Percentiles rank a stretch among this genome's conserved stretches.
These are phyloP conservation scores for Tenrec ecaudatus DNA, from an alignment of 2,113 vertebrate genomes.

Conservation along the genomic window DNA sequence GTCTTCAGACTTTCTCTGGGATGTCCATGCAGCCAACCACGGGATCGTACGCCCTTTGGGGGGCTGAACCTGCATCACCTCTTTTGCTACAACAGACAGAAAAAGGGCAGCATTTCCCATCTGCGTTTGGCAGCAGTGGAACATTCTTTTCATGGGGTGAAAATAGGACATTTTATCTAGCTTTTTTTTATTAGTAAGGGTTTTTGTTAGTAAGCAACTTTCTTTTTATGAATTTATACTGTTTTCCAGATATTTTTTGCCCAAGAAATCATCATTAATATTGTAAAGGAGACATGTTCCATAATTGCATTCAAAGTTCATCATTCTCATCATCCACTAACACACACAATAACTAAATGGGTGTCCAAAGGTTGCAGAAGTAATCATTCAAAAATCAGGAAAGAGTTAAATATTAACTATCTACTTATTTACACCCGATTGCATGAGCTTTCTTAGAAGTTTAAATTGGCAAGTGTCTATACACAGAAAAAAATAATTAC, in stretches of 20 bases:
- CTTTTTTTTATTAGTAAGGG: background rate
- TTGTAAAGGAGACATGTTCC: background rate
- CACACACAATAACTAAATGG: constrained; percentile 3
- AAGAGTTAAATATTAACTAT: constrained; percentile 5
- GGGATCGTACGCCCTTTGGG: background rate
- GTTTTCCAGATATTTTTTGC: constrained; percentile 13
- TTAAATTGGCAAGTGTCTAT: constrained; percentile 35
- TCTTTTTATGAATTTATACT: constrained; percentile 23
- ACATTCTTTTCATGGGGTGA: background rate
- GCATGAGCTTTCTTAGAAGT: background rate
- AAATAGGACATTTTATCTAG: background rate
- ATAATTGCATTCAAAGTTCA: background rate
- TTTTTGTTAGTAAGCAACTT: background rate
- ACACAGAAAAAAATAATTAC: constrained; percentile 22
- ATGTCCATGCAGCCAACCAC: background rate
- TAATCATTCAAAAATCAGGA: constrained; percentile 18
- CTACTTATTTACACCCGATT: constrained; percentile 45
- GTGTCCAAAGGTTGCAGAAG: background rate
- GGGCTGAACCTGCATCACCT: background rate
- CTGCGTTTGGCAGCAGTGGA: background rate
- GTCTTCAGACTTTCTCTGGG: background rate
- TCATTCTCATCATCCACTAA: background rate
- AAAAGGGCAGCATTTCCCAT: background rate
- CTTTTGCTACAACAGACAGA: background rate
- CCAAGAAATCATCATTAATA: background rate